Base-by-base conservation (phyloP, 1,140 invertebrate genomes). In the Sycophaga agraensis region DNA sequence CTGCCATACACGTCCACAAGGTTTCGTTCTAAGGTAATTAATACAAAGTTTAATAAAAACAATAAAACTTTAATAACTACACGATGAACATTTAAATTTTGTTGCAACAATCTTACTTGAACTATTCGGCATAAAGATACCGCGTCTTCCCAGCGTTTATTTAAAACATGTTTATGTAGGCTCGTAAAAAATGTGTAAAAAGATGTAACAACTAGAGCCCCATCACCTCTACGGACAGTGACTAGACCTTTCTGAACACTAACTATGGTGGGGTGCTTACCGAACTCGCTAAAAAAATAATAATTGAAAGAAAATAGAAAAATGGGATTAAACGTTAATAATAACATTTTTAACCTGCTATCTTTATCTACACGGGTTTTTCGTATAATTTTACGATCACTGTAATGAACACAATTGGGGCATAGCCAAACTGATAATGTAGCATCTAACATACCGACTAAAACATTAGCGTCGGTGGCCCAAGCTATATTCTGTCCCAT, bases 1-100 rank as follows among this genome's bases (percentile, higher is more conserved):
- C 91, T 3, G 94, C 95, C 63, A 97, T 82, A 69, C 91, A 92
- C 1, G 93, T 90, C 95, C 96, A 98, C 16, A 97, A 76, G 34
- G 86, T 87, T 66, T 91, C 89, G 70, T 94, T 91, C 86, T 90
- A 6, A 51, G 19, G 35, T 11, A 6, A 46, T 26, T 22, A 45
- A 9, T 45, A 22, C 12, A 45, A 11, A 22, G 1, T 8, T 9
- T 31, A 31, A 6, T 31, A 31, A 31, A 31, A 31, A 31, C 11
- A 6, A 31, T 31, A 31, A n/a, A n/a, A n/a, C n/a, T n/a, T n/a
- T n/a, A n/a, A 31, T 11, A 31, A 31, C 4, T 31, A 6, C 11
- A 31, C 28, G 28, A 31, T 31, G 28, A 31, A 11, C 28, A 31
- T 6, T 11, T 11, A 11, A 31, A 31, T 6, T 31, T 6, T 6